Conservation (phyloP, 2,888 invertebrate genomes). For the Listrodromus nycthemerus region DNA sequence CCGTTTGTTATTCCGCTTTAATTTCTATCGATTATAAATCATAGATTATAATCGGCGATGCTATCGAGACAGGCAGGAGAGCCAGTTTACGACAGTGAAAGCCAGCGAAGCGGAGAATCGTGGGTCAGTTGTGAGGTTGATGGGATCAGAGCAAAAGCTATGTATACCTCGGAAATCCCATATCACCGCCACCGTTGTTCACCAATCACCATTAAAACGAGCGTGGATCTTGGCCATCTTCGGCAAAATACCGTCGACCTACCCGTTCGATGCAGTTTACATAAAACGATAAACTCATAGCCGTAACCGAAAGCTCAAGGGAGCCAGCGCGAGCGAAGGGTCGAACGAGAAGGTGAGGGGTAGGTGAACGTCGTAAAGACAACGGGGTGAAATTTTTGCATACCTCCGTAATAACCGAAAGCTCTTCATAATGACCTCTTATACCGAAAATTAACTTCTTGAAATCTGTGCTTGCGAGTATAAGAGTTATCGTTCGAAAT, state of each 20-base stretch:
- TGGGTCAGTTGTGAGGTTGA: constrained; percentile 76
- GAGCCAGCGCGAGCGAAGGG: constrained; percentile 31
- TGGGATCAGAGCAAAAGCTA: constrained; percentile 62
- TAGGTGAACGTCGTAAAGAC: constrained; percentile 62
- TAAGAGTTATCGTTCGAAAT: constrained; percentile 12
- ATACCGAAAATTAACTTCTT: constrained; percentile 62
- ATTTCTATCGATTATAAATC: not conserved
- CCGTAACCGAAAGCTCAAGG: constrained; percentile 73
- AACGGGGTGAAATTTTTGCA: constrained; percentile 63
- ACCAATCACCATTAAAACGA: constrained; percentile 83
- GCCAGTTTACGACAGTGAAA: constrained; percentile 71
- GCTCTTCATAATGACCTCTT: constrained; percentile 53
- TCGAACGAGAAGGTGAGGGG: constrained; percentile 43
- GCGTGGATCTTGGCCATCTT: constrained; percentile 58
- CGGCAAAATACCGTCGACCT: constrained; percentile 47
- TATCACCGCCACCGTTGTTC: constrained; percentile 69
- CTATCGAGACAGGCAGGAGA: constrained; percentile 15
- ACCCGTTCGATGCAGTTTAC: constrained; percentile 82
- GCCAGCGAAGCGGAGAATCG: constrained; percentile 76
- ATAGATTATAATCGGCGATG: constrained; percentile 17
- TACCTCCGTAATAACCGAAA: constrained; percentile 9
- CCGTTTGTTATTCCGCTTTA: not conserved
- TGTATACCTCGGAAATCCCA: constrained; percentile 73
- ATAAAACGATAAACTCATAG: constrained; percentile 84
- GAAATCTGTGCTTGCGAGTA: constrained; percentile 31